Evolutionary conservation across 2,888 invertebrate genomes (phyloP).

Genomic region (Drosophila pseudotalamancana): DNA sequence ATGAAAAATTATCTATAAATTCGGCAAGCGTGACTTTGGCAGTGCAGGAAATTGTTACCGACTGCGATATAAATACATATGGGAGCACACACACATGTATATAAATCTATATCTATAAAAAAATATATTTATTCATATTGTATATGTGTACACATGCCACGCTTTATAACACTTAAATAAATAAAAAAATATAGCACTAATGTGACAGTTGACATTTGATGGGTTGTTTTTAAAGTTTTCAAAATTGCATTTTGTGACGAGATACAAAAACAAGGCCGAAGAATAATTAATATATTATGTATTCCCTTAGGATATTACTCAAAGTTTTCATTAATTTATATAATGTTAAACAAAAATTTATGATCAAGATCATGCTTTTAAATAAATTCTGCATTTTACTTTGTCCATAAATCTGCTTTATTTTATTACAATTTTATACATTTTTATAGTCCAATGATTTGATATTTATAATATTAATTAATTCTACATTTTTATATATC

Average conservation of each 20-base stretch:
- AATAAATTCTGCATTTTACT: too few species aligned
- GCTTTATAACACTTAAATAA: conserved; percentile 57
- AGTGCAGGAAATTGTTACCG: conserved; percentile 60
- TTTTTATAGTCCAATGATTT: too few species aligned
- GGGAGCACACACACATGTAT: not conserved
- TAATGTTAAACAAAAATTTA: too few species aligned
- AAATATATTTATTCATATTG: conserved; percentile 6
- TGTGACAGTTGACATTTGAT: conserved; percentile 41
- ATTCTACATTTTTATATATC: too few species aligned
- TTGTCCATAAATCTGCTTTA: too few species aligned
- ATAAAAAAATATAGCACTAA: conserved; percentile 23
- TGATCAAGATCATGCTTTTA: too few species aligned
- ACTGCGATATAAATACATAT: conserved; percentile 54
- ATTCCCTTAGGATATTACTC: not conserved
- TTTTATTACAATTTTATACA: too few species aligned
- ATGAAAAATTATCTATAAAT: conserved; percentile 77
- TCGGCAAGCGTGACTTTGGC: conserved; percentile 65
- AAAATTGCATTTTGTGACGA: not conserved
- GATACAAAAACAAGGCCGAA: not conserved
- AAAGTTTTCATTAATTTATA: not conserved
- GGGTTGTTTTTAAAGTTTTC: conserved; percentile 9
- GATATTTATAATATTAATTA: too few species aligned
- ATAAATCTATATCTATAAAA: not conserved
- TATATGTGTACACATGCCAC: conserved; percentile 6
- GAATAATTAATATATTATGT: not conserved